These are phyloP conservation scores for Abrostola triplasia DNA, from an alignment of 2,888 invertebrate genomes.

Conservation along the genomic window DNA sequence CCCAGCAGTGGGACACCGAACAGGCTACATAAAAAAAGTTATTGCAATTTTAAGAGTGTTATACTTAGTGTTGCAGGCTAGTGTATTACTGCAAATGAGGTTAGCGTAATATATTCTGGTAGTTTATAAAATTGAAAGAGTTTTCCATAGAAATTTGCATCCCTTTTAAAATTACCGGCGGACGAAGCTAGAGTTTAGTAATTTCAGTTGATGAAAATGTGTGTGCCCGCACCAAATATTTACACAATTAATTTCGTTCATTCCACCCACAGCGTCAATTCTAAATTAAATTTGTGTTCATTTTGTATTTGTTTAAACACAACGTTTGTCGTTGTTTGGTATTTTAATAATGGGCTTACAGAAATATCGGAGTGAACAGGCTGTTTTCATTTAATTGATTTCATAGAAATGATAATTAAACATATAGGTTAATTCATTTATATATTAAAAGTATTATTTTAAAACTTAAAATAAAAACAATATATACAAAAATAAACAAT, in stretches of 20 bases:
- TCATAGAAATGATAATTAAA: no score
- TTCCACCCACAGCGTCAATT: not conserved
- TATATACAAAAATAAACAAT: no score
- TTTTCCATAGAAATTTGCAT: not conserved
- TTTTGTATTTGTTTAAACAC: not conserved
- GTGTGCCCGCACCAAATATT: not conserved
- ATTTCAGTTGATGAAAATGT: constrained; percentile 4
- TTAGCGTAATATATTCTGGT: not conserved
- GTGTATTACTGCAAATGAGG: not conserved
- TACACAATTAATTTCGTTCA: not conserved
- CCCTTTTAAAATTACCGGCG: not conserved
- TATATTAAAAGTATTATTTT: no score
- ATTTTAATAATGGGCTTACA: no score
- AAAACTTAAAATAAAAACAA: no score
- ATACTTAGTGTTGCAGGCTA: no score
- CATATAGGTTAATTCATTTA: no score
- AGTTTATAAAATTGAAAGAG: not conserved
- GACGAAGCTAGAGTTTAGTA: not conserved
- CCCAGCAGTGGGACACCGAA: no score
- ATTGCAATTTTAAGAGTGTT: no score
- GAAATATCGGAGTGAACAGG: no score
- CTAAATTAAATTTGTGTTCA: constrained; percentile 3
- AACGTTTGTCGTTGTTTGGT: not conserved
- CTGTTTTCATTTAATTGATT: no score
- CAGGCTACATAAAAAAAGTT: no score